These are phyloP conservation scores for Drosophila biarmipes DNA, from an alignment of 1,140 invertebrate genomes.

Conservation along the genomic window DNA sequence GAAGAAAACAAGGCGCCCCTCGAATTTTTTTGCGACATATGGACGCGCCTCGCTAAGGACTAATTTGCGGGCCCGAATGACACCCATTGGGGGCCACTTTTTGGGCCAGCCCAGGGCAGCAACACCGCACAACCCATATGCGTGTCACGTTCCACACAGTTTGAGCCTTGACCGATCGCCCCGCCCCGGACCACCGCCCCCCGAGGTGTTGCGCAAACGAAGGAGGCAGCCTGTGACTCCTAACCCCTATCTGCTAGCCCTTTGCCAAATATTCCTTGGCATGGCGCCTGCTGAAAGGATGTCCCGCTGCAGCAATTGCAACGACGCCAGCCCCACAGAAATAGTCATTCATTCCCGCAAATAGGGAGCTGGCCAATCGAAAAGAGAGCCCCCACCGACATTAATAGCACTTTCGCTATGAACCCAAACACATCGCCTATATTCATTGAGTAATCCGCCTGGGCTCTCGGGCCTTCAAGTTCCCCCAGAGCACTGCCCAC, in stretches of 20 bases:
- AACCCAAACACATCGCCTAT: conserved; percentile 26
- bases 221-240: conserved; percentile 20
- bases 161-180: conserved; percentile 75
- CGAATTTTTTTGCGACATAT: conserved; percentile 62
- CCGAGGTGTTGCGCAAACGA: conserved; percentile 66
- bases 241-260: conserved; percentile 2
- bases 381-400: conserved; percentile 22
- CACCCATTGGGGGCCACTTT: conserved; percentile 26
- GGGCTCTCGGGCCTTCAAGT: conserved; percentile 12
- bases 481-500: conserved; percentile 5
- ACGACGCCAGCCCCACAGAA: conserved; percentile 26
- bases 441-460: conserved; percentile 63
- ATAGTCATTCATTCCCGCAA: conserved; percentile 56
- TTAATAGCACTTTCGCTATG: conserved; percentile 73
- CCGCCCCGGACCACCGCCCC: conserved; percentile 26
- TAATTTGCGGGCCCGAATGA: conserved; percentile 47
- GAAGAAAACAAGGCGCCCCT: conserved; percentile 36
- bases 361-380: neutral
- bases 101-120: conserved; percentile 18
- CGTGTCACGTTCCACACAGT: conserved; percentile 59
- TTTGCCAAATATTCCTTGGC: conserved; percentile 19
- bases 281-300: conserved; percentile 37
- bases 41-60: conserved; percentile 32
- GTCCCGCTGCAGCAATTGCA: conserved; percentile 14
- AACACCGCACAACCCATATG: conserved; percentile 9